Conservation (phyloP, 2,113 vertebrate species). For the Calyptommatus sinebrachiatus region DNA sequence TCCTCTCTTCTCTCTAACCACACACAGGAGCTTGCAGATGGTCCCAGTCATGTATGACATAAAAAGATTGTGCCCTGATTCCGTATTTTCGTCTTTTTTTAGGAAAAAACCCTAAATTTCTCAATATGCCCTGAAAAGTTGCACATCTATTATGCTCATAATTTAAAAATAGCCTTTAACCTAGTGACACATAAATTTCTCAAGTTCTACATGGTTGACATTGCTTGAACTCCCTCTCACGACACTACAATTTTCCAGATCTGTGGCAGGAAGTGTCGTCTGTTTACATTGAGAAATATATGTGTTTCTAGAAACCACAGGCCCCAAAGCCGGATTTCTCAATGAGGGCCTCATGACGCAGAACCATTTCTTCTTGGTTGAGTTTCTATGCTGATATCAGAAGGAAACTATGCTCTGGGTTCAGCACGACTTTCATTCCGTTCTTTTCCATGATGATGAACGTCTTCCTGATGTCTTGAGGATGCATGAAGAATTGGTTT, state of each 20-base stretch:
- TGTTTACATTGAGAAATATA: constrained; percentile 43
- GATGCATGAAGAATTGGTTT: constrained; percentile 24
- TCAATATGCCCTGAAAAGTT: background rate
- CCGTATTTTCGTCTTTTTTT: background rate
- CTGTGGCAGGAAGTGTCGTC: constrained; percentile 61
- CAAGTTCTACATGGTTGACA: background rate
- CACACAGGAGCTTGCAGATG: background rate
- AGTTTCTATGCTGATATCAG: constrained; percentile 71
- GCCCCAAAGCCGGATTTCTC: constrained; percentile 61
- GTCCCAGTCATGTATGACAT: background rate
- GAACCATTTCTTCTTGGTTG: constrained; percentile 70
- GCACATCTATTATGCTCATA: no score
- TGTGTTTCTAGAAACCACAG: constrained; percentile 47
- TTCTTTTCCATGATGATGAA: constrained; percentile 65
- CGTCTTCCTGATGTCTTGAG: constrained; percentile 61
- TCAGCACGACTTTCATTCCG: constrained; percentile 52
- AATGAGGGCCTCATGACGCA: constrained; percentile 58
- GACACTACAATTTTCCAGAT: constrained; percentile 34
- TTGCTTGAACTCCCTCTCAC: constrained; percentile 7
- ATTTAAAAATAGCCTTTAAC: background rate
- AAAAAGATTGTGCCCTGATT: background rate
- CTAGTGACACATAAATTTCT: background rate
- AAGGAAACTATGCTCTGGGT: constrained; percentile 67
- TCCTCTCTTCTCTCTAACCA: background rate
- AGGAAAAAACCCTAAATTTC: background rate